These are phyloP conservation scores for Serinus canaria DNA, from an alignment of 2,113 vertebrate species.

Conservation along the genomic window DNA sequence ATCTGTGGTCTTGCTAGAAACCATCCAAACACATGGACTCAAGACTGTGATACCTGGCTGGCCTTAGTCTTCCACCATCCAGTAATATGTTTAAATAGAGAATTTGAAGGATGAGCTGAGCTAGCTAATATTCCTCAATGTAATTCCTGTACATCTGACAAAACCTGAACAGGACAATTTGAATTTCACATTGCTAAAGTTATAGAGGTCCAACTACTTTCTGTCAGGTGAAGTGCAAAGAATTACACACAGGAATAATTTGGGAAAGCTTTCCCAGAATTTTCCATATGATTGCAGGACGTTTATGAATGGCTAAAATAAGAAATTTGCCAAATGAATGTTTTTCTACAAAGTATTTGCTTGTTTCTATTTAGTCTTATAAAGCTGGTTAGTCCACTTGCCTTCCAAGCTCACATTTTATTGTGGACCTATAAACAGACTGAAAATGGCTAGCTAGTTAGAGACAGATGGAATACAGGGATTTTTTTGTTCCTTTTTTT, in stretches of 20 bases:
- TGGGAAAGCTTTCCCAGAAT: background rate
- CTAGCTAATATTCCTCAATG: background rate
- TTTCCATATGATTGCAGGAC: background rate
- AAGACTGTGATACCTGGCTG: background rate
- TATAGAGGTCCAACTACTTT: background rate
- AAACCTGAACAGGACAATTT: background rate
- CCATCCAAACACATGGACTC: background rate
- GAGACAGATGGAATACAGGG: background rate
- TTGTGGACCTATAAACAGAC: background rate
- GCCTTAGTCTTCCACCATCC: background rate
- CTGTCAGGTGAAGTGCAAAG: background rate
- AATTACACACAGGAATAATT: background rate
- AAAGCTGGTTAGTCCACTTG: background rate
- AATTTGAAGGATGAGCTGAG: background rate
- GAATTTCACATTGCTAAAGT: background rate
- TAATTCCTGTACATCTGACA: background rate
- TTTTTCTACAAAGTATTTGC: background rate
- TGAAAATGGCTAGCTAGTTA: background rate
- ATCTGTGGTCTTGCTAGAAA: background rate
- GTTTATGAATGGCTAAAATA: background rate
- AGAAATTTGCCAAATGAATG: background rate
- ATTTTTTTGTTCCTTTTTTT: background rate
- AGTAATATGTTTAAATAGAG: fast-evolving
- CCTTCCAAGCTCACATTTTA: background rate
- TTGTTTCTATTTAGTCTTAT: background rate